A percentile compares a stretch with the other conserved stretches of the same genome.
Conservation (phyloP, 2,113 vertebrate genomes). For the Abramis brama region DNA sequence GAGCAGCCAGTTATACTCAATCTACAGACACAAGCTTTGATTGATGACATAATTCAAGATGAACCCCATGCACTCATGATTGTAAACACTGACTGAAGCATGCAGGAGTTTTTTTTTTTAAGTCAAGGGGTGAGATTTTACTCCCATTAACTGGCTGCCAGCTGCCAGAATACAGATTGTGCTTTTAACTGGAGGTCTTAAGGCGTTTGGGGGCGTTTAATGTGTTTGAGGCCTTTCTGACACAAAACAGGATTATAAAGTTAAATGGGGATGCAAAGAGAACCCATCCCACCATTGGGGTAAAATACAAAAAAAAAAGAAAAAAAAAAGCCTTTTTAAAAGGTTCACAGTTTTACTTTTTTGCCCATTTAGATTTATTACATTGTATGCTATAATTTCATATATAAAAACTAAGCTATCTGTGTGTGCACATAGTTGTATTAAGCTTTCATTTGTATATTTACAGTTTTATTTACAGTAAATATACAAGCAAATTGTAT, state of each 20-base stretch:
- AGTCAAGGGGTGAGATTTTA: conserved; percentile 1
- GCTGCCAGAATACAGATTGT: conserved; percentile 19
- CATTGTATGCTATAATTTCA: neutral
- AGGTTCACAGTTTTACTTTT: neutral
- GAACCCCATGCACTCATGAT: neutral
- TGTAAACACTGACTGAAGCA: neutral
- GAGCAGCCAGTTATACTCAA: neutral
- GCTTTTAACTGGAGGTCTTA: conserved; percentile 26
- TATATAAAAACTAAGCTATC: no score
- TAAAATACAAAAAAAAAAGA: neutral
- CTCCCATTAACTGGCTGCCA: neutral
- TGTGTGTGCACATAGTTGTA: no score
- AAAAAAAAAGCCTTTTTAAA: neutral
- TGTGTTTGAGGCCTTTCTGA: neutral
- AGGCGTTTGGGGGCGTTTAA: neutral
- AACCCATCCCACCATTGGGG: no score
- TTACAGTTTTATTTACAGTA: no score
- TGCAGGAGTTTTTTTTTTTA: neutral
- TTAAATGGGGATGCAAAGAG: neutral
- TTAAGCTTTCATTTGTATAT: no score
- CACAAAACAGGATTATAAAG: neutral
- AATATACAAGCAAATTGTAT: no score
- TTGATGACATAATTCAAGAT: neutral
- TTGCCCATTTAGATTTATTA: neutral
- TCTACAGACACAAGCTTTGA: neutral